These are phyloP conservation scores for Drosophila rufa DNA, from an alignment of 1,140 invertebrate species.

Conservation along the genomic window DNA sequence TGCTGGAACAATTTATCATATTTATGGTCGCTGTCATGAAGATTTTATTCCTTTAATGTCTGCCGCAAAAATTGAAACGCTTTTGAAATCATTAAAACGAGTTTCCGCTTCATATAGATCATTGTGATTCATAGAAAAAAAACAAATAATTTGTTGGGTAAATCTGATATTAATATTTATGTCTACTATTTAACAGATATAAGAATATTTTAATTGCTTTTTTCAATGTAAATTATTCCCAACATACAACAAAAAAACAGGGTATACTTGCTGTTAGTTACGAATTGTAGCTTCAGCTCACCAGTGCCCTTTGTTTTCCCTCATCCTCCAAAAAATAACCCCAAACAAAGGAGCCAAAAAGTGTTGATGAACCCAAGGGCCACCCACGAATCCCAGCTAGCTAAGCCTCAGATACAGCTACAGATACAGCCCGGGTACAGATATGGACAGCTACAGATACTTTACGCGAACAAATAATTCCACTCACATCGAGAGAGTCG, in stretches of 20 bases:
- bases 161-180: too few species aligned
- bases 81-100: neutral
- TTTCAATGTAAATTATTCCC: neutral
- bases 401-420: slow-evolving; percentile 54
- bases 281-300: neutral
- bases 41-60: slow-evolving; percentile 1
- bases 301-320: slow-evolving; percentile 28
- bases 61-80: too few species aligned
- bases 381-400: slow-evolving; percentile 22
- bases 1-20: slow-evolving; percentile 16
- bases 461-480: slow-evolving; percentile 23
- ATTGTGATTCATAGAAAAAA: too few species aligned
- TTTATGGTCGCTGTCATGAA: neutral
- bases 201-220: neutral
- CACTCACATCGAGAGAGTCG: slow-evolving; percentile 29
- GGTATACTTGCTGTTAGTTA: neutral
- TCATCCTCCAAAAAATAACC: slow-evolving; percentile 21
- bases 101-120: neutral
- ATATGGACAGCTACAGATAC: slow-evolving; percentile 18
- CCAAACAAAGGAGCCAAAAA: slow-evolving; percentile 69
- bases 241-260: neutral
- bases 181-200: neutral
- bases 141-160: too few species aligned
- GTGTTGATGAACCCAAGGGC: slow-evolving; percentile 69
- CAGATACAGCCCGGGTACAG: slow-evolving; percentile 7